A percentile compares a stretch with the other conserved stretches of the same genome.
These are phyloP conservation scores for Zaprionus ornatus DNA, from an alignment of 1,140 invertebrate genomes.

Conservation along the genomic window DNA sequence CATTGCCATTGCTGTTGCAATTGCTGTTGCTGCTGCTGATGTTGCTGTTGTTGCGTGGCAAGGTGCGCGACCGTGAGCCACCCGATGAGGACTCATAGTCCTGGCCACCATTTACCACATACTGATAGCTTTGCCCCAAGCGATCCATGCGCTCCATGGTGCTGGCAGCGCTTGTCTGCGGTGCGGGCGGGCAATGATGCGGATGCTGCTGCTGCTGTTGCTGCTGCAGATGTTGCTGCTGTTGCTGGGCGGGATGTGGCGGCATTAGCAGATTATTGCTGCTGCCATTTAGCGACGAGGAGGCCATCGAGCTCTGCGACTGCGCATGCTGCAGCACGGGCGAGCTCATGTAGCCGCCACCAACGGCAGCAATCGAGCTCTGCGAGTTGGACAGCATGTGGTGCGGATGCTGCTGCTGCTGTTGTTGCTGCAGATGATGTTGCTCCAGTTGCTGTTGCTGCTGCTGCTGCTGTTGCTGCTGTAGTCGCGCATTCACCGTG, in stretches of 20 bases:
- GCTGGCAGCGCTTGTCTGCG: conserved; percentile 75
- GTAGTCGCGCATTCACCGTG: conserved; percentile 84
- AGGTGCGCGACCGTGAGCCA: conserved; percentile 56
- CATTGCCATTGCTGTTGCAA: conserved; percentile 80
- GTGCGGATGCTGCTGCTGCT: conserved; percentile 31
- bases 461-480: conserved; percentile 43
- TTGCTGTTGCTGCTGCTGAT: conserved; percentile 56
- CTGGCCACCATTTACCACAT: conserved; percentile 55
- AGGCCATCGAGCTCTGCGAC: conserved; percentile 85
- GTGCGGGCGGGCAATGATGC: conserved; percentile 76
- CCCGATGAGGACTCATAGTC: conserved; percentile 65
- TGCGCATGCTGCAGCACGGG: conserved; percentile 83
- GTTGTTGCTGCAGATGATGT: conserved; percentile 33
- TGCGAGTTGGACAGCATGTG: conserved; percentile 78
- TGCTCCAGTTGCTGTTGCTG: conserved; percentile 40
- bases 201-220: conserved; percentile 57
- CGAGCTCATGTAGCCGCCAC: conserved; percentile 45
- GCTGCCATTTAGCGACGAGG: conserved; percentile 83
- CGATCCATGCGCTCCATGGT: conserved; percentile 79
- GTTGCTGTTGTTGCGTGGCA: conserved; percentile 82
- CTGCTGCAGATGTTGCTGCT: conserved; percentile 36
- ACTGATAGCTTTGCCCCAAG: conserved; percentile 47
- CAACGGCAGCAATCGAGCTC: conserved; percentile 66
- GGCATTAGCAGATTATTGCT: conserved; percentile 66
- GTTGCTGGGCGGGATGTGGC: conserved; percentile 41